Evolutionary conservation across 2,888 invertebrate genomes (phyloP), one percentile per base, ranked within the genome.

Genomic region (Malthinus seriepunctatus): DNA sequence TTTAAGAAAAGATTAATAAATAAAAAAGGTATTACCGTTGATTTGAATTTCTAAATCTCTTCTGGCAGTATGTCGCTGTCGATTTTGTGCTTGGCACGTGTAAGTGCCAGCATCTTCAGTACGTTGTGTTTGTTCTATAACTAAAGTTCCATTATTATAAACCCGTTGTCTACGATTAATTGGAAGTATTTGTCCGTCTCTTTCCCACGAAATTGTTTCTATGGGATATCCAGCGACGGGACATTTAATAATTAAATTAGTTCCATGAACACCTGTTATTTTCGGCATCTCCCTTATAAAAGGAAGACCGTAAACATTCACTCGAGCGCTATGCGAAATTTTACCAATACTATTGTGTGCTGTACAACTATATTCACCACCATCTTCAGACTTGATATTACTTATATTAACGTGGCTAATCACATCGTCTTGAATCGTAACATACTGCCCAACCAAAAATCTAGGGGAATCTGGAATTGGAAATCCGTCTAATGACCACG

Each of bases 381-480:
- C 93, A 79, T 94, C 95, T 82, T 93, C 93, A 67, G 91, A 91
- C 71, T 91, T 89, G 62, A 93, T 88, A 63, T 89, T 86, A 71
- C 91, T 91, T 73, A 95, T 88, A 82, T 95, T 95, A 65, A 95
- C 90, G 81, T 94, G 93, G 74, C 93, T 93, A 77, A 95, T 93
- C 63, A 95, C 94, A 78, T 93, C 93, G 74, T 93, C 94, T 80
- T 93, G 93, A 39, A 93, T 86, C 12, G 93, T 94, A 65, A 94
- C 93, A 80, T 94, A 93, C 78, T 94, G 93, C 32, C 94, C 94
- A 57, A 93, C 93, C 71, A 94, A 86, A 79, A 93, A 93, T 73
- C 94, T 90, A 72, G 79, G 81, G 75, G 79, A 80, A 63, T 78
- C 78, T 1, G 79, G 79, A 50, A 79, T 76, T 49, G 93, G 89